Evolutionary conservation across 2,113 vertebrate species (phyloP).

Genomic region (Podarcis raffonei): DNA sequence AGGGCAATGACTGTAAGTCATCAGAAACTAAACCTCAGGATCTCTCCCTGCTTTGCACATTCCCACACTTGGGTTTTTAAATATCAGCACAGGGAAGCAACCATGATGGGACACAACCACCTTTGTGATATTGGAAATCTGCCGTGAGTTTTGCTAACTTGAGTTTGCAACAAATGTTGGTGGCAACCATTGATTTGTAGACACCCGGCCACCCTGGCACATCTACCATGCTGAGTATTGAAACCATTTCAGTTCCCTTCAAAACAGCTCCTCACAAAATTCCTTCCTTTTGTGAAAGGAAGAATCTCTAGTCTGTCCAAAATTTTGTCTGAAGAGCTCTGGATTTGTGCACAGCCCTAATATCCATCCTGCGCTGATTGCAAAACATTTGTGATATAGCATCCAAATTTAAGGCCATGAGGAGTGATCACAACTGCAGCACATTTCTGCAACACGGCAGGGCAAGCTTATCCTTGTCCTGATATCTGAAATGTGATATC

Average conservation of each 20-base stretch:
- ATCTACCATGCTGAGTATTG: not conserved
- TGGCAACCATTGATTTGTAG: not conserved
- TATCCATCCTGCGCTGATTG: not conserved
- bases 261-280: not conserved
- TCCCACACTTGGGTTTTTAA: not conserved
- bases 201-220: not conserved
- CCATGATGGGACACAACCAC: not conserved
- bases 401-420: not conserved
- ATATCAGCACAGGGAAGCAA: not conserved
- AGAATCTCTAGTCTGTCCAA: not conserved
- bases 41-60: not conserved
- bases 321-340: not conserved
- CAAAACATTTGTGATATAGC: not conserved
- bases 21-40: not conserved
- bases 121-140: not conserved
- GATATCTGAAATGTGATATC: not conserved
- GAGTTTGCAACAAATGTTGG: not conserved
- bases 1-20: not conserved
- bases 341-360: not conserved
- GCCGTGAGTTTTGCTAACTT: not conserved
- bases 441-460: not conserved
- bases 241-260: not conserved
- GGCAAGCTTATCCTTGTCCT: not conserved
- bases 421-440: not conserved
- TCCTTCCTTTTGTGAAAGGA: not conserved